Base-by-base conservation (phyloP, 2,888 invertebrate species). In the Urechis unicinctus region DNA sequence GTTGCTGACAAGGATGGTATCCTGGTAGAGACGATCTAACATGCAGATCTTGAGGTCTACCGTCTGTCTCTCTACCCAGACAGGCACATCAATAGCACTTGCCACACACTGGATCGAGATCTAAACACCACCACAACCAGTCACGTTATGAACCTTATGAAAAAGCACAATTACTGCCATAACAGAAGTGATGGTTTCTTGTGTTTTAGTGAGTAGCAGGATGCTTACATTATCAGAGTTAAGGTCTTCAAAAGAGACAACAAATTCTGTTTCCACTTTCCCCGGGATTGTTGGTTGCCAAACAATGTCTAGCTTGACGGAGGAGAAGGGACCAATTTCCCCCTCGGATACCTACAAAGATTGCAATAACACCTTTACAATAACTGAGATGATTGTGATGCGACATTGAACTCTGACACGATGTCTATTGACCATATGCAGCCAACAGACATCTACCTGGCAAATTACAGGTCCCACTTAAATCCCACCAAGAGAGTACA, bases 41-140 rank as follows among this genome's bases (percentile, higher is more conserved):
- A 73, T 74, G 59, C 78, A 78, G 63, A 78, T 78, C 62, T 74
- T 72, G 42, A 78, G 62, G 56, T 78, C 77, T 3, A 78, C 68
- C 3, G 68, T 69, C 53, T 71, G 67, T 61, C 74, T 66, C 59
- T 74, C 72, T 29, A 78, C 70, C 74, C 75, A 78, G 13, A 78
- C 77, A 1, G 78, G 78, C 0, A 78, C 75, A 61, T 78, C 77
- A 30, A 76, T 71, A 13, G 77, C 76, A 59, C 66, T 68, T 41
- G 68, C 78, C 22, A 69, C 43, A 1, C 69, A 66, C 45, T 65
- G 56, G 2, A 77, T 60, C 0, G 66, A 65, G 30, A 74, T 66
- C 72, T 74, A 60, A 17, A 24, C 42, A 13, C 17, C 9, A 17
- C 9, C 9, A 36, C 9, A 36, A 13, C 17, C 36, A 36, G 36